Evolutionary conservation across 2,888 invertebrate species (phyloP), one percentile per base, ranked within the genome.

Genomic region (Pandemis heparana): DNA sequence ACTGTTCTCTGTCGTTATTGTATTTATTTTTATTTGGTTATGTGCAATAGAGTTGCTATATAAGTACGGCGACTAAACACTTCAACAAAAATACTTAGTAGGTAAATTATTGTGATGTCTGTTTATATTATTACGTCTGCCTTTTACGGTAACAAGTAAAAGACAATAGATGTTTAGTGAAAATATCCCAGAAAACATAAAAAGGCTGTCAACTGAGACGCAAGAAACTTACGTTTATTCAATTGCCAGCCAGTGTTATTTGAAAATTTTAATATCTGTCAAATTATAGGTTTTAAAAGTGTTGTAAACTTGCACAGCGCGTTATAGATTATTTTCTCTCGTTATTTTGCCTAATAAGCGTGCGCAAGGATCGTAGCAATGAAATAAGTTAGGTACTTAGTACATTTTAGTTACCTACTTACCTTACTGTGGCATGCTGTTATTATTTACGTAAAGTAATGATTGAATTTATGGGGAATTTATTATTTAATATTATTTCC

Each of bases 151-250:
- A 18, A 23, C 43, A 63, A 46, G 23, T 63, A 23, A 23, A 63
- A 41, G 18, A 63, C 63, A 63, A 63, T 63, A 63, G 63, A 18
- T 46, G 46, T 63, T 63, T 63, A 63, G 63, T 32, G 23, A 2
- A 63, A 63, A 23, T 46, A 46, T 23, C n/a, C 46, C 12, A 23
- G 8, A 23, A 43, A 8, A 23, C 46, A 41, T 63, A 46, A 63
- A 63, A 63, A 63, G 9, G 63, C 63, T n/a, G 46, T 63, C 62
- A 62, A 62, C 43, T 0, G 38, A 62, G 53, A 53, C 18, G 41
- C 18, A 43, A 63, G 63, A 63, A 10, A 63, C 10, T 6, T 43
- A 63, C 8, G 32, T 23, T 14, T 46, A 12, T 63, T 46, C 23
- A 14, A 23, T 63, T 63, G 7, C 18, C 14, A 14, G 23, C 14